Base-by-base conservation (phyloP, 2,888 invertebrate genomes). In the Hemaris fuciformis region DNA sequence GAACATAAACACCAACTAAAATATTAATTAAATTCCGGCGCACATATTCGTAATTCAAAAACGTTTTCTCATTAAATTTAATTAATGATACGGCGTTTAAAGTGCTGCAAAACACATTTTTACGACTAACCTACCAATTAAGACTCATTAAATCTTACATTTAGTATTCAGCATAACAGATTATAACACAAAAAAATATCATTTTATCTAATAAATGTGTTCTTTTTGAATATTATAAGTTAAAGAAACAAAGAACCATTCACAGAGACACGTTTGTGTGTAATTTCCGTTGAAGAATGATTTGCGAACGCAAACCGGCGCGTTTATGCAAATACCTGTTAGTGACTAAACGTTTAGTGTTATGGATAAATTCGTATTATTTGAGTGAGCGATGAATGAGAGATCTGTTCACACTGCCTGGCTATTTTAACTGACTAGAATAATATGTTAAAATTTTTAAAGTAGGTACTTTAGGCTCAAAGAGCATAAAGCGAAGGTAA, bases 311-410 rank as follows among this genome's bases (percentile, higher is more conserved):
- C 27, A 70, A 75, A 77, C 67, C 62, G 58, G 43, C 68, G 64
- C 69, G 71, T 74, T 71, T 71, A 63, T 69, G 66, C 67, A 67
- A 73, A 74, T 71, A 63, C 62, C 66, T 61, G 62, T 59, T 68
- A 74, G 69, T 65, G 75, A 77, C 77, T 76, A 69, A 75, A 74
- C 67, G 70, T 73, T 75, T 73, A 65, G 59, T 63, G 77, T 73
- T 73, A 67, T 68, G 64, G 46, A 71, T 77, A 73, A 81, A 82
- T 77, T 79, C 66, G 80, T 83, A 84, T 83, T 81, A 84, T 83
- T 84, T 79, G 75, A 71, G 65, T 83, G 81, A 81, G 80, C 74
- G 79, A 67, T 64, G 66, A 70, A 59, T 66, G 65, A 10, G 31
- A 46, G 61, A 46, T 65, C 72, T 68, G 53, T 62, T 46, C 72